phyloP scores from a whole-genome alignment of 2,888 invertebrate genomes.

The Dicyrtoma fusca region DNA sequence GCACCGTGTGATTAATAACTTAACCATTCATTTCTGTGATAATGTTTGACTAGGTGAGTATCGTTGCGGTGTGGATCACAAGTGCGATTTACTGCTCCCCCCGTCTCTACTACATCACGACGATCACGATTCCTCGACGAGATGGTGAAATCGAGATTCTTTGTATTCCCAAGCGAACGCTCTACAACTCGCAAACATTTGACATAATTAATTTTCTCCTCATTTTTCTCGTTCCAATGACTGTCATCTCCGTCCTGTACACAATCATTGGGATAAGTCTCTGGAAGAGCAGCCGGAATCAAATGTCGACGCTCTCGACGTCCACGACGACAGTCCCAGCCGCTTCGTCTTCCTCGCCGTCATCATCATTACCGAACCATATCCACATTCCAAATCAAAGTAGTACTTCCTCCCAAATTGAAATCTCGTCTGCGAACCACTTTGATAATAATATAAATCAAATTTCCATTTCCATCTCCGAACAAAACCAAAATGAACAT shows the following conservation, averaged over 20 bases:
- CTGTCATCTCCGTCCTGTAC: constrained; percentile 77
- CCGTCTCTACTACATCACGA: constrained; percentile 81
- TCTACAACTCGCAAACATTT: constrained; percentile 76
- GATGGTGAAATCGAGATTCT: constrained; percentile 69
- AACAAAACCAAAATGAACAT: background rate
- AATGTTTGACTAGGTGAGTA: constrained; percentile 67
- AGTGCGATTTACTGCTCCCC: constrained; percentile 82
- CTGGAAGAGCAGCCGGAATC: constrained; percentile 66
- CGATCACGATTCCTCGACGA: constrained; percentile 66
- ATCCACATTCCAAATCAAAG: background rate
- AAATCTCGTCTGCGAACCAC: no score
- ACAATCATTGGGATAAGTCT: constrained; percentile 81
- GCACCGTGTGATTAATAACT: no score
- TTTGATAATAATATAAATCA: no score
- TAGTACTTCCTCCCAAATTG: background rate
- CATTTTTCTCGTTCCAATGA: constrained; percentile 78
- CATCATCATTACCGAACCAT: background rate
- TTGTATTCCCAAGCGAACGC: constrained; percentile 74
- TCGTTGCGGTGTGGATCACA: constrained; percentile 78
- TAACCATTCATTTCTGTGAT: no score
- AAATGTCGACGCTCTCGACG: background rate
- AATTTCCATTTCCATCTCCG: background rate
- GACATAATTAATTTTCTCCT: constrained; percentile 81
- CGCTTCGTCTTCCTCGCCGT: background rate
- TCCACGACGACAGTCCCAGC: background rate